Conservation (phyloP, 2,888 invertebrate species). For the Plemyria rubiginata region DNA sequence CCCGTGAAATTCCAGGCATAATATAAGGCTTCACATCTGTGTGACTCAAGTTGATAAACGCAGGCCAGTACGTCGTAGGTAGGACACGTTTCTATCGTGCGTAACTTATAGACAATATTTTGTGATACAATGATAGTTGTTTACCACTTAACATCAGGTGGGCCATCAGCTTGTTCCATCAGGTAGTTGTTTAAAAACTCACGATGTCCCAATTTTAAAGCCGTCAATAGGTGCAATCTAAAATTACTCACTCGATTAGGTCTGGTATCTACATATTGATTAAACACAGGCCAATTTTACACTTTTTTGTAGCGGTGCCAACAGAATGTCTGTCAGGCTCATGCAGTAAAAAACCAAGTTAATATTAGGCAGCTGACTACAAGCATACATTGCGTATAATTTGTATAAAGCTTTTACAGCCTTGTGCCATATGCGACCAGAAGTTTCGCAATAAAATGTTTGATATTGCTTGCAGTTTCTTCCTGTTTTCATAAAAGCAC, state of each 20-base stretch:
- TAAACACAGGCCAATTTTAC: conserved; percentile 37
- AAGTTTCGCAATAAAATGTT: conserved; percentile 45
- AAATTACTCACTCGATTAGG: conserved; percentile 25
- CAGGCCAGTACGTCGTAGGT: too few relatives aligned
- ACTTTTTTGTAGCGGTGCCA: conserved; percentile 38
- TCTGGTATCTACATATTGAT: conserved; percentile 27
- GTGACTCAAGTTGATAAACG: too few relatives aligned
- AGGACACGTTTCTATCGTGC: too few relatives aligned
- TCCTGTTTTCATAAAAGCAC: conserved; percentile 31
- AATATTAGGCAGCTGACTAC: conserved; percentile 40
- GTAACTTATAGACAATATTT: too few relatives aligned
- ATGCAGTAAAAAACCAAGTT: conserved; percentile 38
- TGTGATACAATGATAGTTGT: too few relatives aligned
- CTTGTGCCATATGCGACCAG: conserved; percentile 40
- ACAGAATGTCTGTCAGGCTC: conserved; percentile 36
- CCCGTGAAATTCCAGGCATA: too few relatives aligned
- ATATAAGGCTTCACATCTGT: too few relatives aligned
- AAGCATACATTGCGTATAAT: conserved; percentile 43
- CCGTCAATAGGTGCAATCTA: conserved; percentile 31
- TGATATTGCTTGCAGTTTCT: conserved; percentile 37
- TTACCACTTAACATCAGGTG: too few relatives aligned
- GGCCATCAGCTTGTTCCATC: background rate
- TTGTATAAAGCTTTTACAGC: conserved; percentile 42
- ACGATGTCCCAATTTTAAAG: conserved; percentile 13
- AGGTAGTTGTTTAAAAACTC: background rate